These are phyloP conservation scores for Nematostella vectensis DNA, from an alignment of 92 coral and sea anemone genomes.

Conservation along the genomic window DNA sequence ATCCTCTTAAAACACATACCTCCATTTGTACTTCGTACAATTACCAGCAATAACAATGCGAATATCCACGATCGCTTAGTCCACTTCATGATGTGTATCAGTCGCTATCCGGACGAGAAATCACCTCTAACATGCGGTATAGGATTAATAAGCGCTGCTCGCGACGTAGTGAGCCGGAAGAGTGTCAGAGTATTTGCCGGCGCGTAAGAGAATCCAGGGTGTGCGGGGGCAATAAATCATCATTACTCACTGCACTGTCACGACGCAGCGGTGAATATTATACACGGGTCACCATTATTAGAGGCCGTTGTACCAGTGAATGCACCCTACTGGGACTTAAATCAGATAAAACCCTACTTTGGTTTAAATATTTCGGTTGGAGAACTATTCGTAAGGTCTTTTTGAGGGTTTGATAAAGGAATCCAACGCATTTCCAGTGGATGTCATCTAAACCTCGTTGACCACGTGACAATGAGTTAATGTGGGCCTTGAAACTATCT, in stretches of 20 bases:
- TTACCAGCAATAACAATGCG: background rate
- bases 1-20: too few species aligned
- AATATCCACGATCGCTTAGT: background rate
- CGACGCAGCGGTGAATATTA: background rate
- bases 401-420: too few species aligned
- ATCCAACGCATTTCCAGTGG: too few species aligned
- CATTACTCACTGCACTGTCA: conserved; percentile 49
- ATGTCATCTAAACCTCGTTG: too few species aligned
- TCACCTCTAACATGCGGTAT: background rate
- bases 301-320: too few species aligned
- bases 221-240: conserved; percentile 43
- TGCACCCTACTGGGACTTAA: too few species aligned
- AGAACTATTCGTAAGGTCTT: too few species aligned
- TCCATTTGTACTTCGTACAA: background rate
- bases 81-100: background rate
- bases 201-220: conserved; percentile 35
- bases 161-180: conserved; percentile 3
- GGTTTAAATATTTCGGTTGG: too few species aligned
- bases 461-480: too few species aligned
- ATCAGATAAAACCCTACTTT: too few species aligned
- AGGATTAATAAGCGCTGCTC: background rate
- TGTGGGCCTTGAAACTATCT: too few species aligned
- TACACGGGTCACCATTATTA: background rate
- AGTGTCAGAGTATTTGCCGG: conserved; percentile 2
- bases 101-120: background rate